Evolutionary conservation across 2,113 vertebrate species (phyloP), one percentile per base, ranked within the genome.

Genomic region (Rhynchomys soricoides): DNA sequence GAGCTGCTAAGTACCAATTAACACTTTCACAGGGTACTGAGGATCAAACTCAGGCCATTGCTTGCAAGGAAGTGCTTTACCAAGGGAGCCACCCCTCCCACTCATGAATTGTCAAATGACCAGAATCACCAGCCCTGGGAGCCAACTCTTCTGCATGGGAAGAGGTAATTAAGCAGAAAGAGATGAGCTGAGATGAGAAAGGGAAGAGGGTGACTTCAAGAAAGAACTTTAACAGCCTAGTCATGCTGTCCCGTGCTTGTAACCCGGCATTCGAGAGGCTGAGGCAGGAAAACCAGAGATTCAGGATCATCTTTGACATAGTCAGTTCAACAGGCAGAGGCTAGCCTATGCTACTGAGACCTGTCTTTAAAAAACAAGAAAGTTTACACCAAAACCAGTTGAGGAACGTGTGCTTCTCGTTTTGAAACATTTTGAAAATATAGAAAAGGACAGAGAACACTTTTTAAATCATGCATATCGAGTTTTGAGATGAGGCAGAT

Each of bases 361-460:
- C 43, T 48, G 62, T 22, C n/a, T 29, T 4, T 19, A 31, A 31
- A 62, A 82, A 82, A 7, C n/a, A 82, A 40, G 29, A 45, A 75
- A 10, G n/a, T 34, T 83, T 12, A 13, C 5, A 75, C 55, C 26
- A 5, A 52, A 90, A 75, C 48, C 82, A 79, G 50, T 68, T 26
- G 59, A 93, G 77, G 77, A 90, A 83, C 88, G 29, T 52, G 48
- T 10, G 2, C 21, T 43, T 22, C 37, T 2, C 70, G 26, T 4
- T 95, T 81, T 5, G 62, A 40, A 81, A 37, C 6, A 74, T 66
- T 43, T 68, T 55, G 74, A 88, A 94, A 91, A 93, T 66, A 75
- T 2, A 55, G 55, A 52, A n/a, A 57, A 82, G 34, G n/a, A 57
- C 7, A 89, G 79, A 93, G 78, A 68, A 77, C 64, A 89, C 37